phyloP scores from a whole-genome alignment of 2,113 vertebrate species.

The Thamnaconus septentrionalis region DNA sequence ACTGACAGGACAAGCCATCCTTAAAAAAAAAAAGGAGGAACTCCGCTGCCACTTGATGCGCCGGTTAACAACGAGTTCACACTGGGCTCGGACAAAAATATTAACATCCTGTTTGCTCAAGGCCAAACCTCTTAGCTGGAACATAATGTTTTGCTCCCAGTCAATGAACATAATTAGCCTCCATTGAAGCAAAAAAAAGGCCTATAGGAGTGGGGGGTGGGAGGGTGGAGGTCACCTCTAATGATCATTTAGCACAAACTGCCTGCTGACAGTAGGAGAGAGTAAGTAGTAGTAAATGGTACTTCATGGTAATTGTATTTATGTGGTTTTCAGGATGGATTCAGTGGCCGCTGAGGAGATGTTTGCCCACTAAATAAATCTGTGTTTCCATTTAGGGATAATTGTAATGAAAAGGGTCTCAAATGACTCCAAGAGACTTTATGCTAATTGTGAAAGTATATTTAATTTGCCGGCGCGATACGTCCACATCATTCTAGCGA shows the following conservation, averaged over 20 bases:
- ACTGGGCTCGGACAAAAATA: conserved; percentile 11
- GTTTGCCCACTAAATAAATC: no score
- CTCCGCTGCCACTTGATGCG: conserved; percentile 28
- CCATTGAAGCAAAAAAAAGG: conserved; percentile 9
- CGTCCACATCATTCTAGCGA: no score
- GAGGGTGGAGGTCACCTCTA: neutral
- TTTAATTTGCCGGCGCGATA: no score
- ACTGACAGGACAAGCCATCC: conserved; percentile 58
- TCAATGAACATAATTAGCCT: conserved; percentile 35
- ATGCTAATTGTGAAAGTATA: no score
- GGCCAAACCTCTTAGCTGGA: conserved; percentile 19
- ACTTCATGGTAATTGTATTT: no score
- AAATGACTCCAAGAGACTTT: no score
- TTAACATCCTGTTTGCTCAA: conserved; percentile 34
- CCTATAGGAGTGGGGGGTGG: no score
- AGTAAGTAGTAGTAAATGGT: neutral
- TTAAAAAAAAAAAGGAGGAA: neutral
- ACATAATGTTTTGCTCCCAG: conserved; percentile 27
- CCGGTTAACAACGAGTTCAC: conserved; percentile 37
- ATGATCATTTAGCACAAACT: conserved; percentile 6
- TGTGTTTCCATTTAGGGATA: no score
- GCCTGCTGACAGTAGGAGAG: conserved; percentile 8
- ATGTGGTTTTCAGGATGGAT: no score
- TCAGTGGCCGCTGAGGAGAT: no score
- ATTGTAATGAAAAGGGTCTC: no score